Conservation (phyloP, 2,113 vertebrate genomes). For the Probosciger aterrimus region DNA sequence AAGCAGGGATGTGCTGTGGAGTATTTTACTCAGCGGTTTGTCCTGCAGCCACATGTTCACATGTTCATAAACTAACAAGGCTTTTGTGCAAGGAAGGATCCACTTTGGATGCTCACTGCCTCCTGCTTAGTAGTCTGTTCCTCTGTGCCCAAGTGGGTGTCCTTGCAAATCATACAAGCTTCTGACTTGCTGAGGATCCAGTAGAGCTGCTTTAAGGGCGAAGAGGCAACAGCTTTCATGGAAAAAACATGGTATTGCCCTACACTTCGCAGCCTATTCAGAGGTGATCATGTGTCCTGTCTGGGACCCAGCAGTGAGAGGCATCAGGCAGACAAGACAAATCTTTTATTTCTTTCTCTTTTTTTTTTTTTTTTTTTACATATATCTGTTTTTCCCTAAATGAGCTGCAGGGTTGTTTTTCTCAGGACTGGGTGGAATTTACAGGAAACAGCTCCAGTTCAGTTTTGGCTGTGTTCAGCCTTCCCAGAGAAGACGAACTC, state of each 20-base stretch:
- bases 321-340: not conserved
- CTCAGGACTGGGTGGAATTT: not conserved
- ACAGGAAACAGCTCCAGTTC: not conserved
- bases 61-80: not conserved
- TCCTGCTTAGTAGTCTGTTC: not conserved
- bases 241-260: not conserved
- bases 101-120: not conserved
- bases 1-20: not conserved
- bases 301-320: not conserved
- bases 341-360: not conserved
- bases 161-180: not conserved
- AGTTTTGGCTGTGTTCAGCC: not conserved
- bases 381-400: too few relatives aligned
- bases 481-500: not conserved
- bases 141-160: not conserved
- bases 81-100: not conserved
- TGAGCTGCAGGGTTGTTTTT: not conserved
- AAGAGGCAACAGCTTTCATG: not conserved
- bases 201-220: not conserved
- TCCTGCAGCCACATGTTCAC: accelerated
- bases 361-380: too few relatives aligned
- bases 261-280: not conserved
- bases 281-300: not conserved
- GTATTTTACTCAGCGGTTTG: not conserved
- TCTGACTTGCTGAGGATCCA: not conserved